Evolutionary conservation across 2,113 vertebrate species (phyloP), one percentile per base, ranked within the genome.

Genomic region (Thamnophis sirtalis): DNA sequence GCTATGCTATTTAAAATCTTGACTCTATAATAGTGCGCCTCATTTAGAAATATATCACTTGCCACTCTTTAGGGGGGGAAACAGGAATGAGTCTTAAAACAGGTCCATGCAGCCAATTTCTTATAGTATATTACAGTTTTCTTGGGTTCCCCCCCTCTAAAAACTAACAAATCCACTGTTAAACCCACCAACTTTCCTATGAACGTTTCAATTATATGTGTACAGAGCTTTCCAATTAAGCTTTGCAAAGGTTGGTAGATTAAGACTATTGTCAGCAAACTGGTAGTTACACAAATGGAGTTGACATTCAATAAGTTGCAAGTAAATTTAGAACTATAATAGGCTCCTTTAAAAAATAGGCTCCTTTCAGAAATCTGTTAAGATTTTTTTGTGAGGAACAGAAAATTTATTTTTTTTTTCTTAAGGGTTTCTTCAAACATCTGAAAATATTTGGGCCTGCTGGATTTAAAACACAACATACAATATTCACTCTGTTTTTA

Each of bases 1-100:
- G 10, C 53, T 51, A 11, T 89, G 11, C 11, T 84, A 43, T 19
- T 86, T 91, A 33, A 50, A 86, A 58, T 53, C 0, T 0, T 24
- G 43, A 26, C 5, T 49, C 17, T 89, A 33, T 87, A 86, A 50
- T 90, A 87, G 38, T 11, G 0, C 49, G 9, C 15, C 26, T 54
- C 50, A 3, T 33, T 91, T 1, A 43, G 68, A 21, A 91, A 22
- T 4, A 17, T 51, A n/a, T 5, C 0, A 1, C 50, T 28, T 9
- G 60, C 0, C 6, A 9, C 0, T 87, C 55, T 8, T 55, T 60
- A 22, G 5, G 11, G 7, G 11, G 7, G 0, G 17, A 49, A 49
- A 24, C 26, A 87, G 5, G 21, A 90, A 53, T 22, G 2, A 2
- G 15, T 49, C 86, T 24, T 80, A 73, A 24, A 38, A 9, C 9